These are phyloP conservation scores for Eremobia ochroleuca DNA, from an alignment of 2,888 invertebrate genomes.

Conservation along the genomic window DNA sequence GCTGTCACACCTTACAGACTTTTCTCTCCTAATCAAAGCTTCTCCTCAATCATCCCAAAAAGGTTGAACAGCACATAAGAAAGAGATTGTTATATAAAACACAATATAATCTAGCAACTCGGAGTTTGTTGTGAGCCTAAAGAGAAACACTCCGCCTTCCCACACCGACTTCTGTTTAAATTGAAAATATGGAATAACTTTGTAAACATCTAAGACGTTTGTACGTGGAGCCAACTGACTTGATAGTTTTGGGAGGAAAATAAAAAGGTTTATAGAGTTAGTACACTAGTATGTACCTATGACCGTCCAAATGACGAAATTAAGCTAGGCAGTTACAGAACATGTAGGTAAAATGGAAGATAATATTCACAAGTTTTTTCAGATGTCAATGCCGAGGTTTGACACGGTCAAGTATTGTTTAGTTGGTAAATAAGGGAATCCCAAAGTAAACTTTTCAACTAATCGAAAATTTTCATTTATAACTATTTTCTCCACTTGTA, in stretches of 20 bases:
- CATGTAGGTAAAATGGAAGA: neutral
- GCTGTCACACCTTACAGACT: slow-evolving; percentile 38
- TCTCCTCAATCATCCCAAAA: slow-evolving; percentile 37
- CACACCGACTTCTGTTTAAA: slow-evolving; percentile 86
- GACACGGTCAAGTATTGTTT: too few species aligned
- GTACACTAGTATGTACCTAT: neutral
- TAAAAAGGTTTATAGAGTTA: neutral
- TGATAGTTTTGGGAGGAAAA: slow-evolving; percentile 76
- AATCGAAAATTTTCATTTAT: neutral
- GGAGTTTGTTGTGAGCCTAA: slow-evolving; percentile 66
- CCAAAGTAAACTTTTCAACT: too few species aligned
- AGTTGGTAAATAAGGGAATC: neutral
- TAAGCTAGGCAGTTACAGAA: neutral
- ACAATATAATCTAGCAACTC: slow-evolving; percentile 55
- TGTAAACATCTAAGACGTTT: slow-evolving; percentile 86
- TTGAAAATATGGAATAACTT: slow-evolving; percentile 90
- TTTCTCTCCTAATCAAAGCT: slow-evolving; percentile 23
- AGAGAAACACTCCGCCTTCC: slow-evolving; percentile 81
- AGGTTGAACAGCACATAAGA: slow-evolving; percentile 56
- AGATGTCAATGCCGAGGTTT: neutral
- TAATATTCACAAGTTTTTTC: neutral
- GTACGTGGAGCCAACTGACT: slow-evolving; percentile 59
- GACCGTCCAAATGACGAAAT: neutral
- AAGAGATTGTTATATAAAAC: slow-evolving; percentile 54
- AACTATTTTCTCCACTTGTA: neutral